These are phyloP conservation scores for Zenarchopterus dispar DNA, from an alignment of 2,797 vertebrate species.

Conservation along the genomic window DNA sequence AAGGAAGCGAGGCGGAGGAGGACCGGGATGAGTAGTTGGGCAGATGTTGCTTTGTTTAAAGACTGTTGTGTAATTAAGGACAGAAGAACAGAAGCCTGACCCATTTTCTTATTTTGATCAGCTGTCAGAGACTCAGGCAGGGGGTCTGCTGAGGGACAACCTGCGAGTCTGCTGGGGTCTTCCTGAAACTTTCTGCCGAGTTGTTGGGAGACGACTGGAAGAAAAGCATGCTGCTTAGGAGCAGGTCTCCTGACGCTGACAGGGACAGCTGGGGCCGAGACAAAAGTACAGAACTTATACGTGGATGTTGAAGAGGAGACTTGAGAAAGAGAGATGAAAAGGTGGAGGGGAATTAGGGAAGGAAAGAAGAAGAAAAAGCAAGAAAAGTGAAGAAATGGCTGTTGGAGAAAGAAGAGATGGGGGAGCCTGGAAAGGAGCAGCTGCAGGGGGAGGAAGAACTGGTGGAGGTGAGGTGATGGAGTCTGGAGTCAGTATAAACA, in stretches of 20 bases:
- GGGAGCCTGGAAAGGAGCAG: slow-evolving; percentile 49
- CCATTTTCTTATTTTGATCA: slow-evolving; percentile 91
- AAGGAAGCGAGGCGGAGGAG: slow-evolving; percentile 36
- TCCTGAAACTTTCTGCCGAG: slow-evolving; percentile 37
- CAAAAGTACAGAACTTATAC: too few species aligned
- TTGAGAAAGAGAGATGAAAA: background rate
- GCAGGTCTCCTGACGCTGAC: slow-evolving; percentile 1
- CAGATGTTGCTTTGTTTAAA: slow-evolving; percentile 96
- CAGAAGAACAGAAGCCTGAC: slow-evolving; percentile 88
- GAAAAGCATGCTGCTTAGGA: background rate
- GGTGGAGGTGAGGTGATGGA: slow-evolving; percentile 38
- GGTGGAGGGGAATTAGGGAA: background rate
- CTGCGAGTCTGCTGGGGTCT: slow-evolving; percentile 31
- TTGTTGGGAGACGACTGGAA: background rate
- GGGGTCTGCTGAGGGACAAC: slow-evolving; percentile 63
- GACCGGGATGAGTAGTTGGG: slow-evolving; percentile 71
- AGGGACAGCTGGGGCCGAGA: background rate
- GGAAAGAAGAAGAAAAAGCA: background rate
- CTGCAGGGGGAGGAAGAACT: slow-evolving; percentile 25
- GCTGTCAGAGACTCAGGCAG: slow-evolving; percentile 86
- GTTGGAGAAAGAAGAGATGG: background rate
- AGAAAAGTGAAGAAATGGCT: background rate
- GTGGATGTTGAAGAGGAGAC: background rate
- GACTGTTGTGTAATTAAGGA: slow-evolving; percentile 90
- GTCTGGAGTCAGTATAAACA: slow-evolving; percentile 42